phyloP scores from a whole-genome alignment of 2,888 invertebrate species.

The Acleris sparsana region DNA sequence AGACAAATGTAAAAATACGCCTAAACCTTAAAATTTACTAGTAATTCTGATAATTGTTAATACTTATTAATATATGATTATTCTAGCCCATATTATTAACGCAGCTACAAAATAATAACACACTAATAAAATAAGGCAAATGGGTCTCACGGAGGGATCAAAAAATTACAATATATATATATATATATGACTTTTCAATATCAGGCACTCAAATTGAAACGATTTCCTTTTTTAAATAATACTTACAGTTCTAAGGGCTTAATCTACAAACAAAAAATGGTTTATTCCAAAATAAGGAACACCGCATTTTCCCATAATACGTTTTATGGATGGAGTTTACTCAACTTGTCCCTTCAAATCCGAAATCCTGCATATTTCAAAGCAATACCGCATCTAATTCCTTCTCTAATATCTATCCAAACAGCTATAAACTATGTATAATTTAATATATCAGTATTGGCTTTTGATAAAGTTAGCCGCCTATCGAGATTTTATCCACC shows the following conservation, averaged over 20 bases:
- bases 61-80: conserved; percentile 49
- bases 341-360: conserved; percentile 39
- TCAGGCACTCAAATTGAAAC: conserved; percentile 79
- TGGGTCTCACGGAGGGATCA: conserved; percentile 76
- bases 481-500: conserved; percentile 10
- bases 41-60: conserved; percentile 51
- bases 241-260: conserved; percentile 48
- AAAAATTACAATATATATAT: conserved; percentile 58
- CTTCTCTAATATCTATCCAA: conserved; percentile 37
- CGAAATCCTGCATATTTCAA: conserved; percentile 38
- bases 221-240: conserved; percentile 53
- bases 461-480: conserved; percentile 18
- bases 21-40: conserved; percentile 54
- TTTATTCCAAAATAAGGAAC: conserved; percentile 40
- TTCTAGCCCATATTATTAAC: conserved; percentile 61
- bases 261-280: conserved; percentile 38
- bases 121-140: conserved; percentile 81
- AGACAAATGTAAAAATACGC: conserved; percentile 59
- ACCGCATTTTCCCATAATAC: conserved; percentile 40
- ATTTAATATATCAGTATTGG: conserved; percentile 4
- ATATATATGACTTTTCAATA: conserved; percentile 39
- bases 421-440: conserved; percentile 13
- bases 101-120: conserved; percentile 59
- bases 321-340: conserved; percentile 59
- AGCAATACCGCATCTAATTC: conserved; percentile 26